Conservation (phyloP, 23 tunicate genomes). For the Trididemnum nubilum region DNA sequence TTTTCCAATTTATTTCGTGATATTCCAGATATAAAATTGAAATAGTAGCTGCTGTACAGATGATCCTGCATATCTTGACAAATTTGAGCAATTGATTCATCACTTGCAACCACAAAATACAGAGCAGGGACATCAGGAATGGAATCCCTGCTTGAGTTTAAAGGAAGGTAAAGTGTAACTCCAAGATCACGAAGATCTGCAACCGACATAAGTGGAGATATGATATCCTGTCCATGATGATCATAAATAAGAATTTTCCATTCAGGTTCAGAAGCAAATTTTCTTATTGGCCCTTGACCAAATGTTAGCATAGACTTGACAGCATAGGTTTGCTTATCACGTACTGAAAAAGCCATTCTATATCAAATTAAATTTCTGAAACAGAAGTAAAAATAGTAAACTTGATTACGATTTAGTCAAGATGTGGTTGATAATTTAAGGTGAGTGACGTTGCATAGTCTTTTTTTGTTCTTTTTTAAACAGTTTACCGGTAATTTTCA, state of each 20-base stretch:
- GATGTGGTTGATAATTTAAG: no score
- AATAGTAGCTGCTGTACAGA: constrained; percentile 85
- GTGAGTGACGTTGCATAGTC: no score
- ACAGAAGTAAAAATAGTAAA: no score
- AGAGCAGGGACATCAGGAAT: constrained; percentile 94
- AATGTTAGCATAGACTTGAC: constrained; percentile 72
- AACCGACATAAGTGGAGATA: constrained; percentile 91
- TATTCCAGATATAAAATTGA: constrained; percentile 97
- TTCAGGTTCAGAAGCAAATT: constrained; percentile 77
- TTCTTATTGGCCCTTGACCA: constrained; percentile 58
- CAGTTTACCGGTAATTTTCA: no score
- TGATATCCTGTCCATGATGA: constrained; percentile 92
- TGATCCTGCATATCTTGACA: constrained; percentile 85
- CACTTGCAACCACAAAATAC: constrained; percentile 86
- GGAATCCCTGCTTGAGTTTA: constrained; percentile 71
- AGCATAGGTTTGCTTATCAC: constrained; percentile 75
- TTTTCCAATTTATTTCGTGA: constrained; percentile 91
- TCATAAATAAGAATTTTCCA: constrained; percentile 98
- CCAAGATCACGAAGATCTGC: constrained; percentile 88
- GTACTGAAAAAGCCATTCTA: constrained; percentile 50
- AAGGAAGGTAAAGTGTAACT: constrained; percentile 76
- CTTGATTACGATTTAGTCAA: no score
- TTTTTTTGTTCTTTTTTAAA: no score
- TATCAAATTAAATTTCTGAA: no score
- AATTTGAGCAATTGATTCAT: constrained; percentile 80